Evolutionary conservation across 2,113 vertebrate species (phyloP).

Genomic region (Ailurus styani): DNA sequence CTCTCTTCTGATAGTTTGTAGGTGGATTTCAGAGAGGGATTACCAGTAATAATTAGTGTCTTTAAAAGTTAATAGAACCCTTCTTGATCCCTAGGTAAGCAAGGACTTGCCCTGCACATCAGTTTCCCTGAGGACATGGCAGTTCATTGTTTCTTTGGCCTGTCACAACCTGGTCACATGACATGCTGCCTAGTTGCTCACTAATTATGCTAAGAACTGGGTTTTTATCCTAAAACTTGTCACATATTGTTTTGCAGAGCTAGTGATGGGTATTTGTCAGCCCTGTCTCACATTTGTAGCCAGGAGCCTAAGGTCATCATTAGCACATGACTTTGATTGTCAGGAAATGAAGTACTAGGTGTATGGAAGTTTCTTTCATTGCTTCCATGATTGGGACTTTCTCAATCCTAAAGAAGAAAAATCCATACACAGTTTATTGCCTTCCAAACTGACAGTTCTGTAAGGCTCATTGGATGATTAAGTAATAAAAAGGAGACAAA

Average conservation of each 20-base stretch:
- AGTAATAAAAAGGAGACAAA: conserved; percentile 58
- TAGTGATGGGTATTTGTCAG: conserved; percentile 65
- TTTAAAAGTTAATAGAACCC: background rate
- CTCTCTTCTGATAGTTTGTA: background rate
- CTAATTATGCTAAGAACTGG: conserved; percentile 62
- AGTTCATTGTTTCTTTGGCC: conserved; percentile 32
- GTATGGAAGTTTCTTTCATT: conserved; percentile 52
- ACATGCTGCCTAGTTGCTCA: background rate
- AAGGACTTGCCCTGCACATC: background rate
- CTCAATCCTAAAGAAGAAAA: conserved; percentile 58
- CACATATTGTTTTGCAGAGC: conserved; percentile 50
- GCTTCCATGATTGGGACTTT: conserved; percentile 51
- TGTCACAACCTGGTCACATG: conserved; percentile 31
- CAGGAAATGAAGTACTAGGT: conserved; percentile 68
- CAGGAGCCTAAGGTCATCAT: conserved; percentile 71
- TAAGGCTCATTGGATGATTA: conserved; percentile 56
- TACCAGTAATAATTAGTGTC: background rate
- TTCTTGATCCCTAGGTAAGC: background rate
- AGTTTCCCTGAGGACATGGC: background rate
- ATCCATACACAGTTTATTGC: conserved; percentile 52
- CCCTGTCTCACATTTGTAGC: conserved; percentile 29
- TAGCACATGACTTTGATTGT: conserved; percentile 66
- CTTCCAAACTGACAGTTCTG: conserved; percentile 57
- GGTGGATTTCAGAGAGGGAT: background rate
- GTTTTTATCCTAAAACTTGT: conserved; percentile 69